Base-by-base conservation (phyloP, 2,888 invertebrate genomes). In the Chrysolina oricalcia region DNA sequence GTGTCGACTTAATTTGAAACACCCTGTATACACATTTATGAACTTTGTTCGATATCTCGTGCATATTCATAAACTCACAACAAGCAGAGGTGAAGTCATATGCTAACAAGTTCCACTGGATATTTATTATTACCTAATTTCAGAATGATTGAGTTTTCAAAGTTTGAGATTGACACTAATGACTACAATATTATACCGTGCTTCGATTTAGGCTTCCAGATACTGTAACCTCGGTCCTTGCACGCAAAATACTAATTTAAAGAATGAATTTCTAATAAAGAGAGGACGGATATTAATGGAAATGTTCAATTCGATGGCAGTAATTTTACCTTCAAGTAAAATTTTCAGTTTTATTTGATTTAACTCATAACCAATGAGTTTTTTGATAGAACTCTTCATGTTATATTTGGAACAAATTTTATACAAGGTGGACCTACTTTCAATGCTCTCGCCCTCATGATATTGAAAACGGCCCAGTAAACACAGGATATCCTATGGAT, bases 101-200 rank as follows among this genome's bases (percentile, higher is more conserved):
- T 23, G 21, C 5, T 56, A 13, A 27, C n/a, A 15, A 10, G 35
- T 59, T 59, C 27, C n/a, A 9, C 2, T 59, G 23, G n/a, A 35
- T 27, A 59, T 59, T 35, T 27, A 59, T 59, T 27, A 59, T 59
- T 59, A 15, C 10, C 59, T 10, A 65, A 65, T 21, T 65, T 46
- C 27, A 10, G 40, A 23, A 43, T 65, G 65, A 65, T 65, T 65
- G 65, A 65, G 65, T 46, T 43, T 65, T 46, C 46, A 43, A 19
- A 10, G 21, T 65, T 65, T 10, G 19, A 21, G 23, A 43, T 41
- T 65, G 65, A 65, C 65, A 46, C 8, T 65, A 65, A 65, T 65
- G 65, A 65, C 40, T 35, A 23, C 35, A 35, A 59, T 35, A 59
- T 59, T 35, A 56, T 59, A 35, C 27, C 13, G 23, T 23, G 15